Percentiles rank a stretch among this genome's conserved stretches.
These are phyloP conservation scores for Takifugu rubripes DNA, from an alignment of 2,797 vertebrate species.

Conservation along the genomic window DNA sequence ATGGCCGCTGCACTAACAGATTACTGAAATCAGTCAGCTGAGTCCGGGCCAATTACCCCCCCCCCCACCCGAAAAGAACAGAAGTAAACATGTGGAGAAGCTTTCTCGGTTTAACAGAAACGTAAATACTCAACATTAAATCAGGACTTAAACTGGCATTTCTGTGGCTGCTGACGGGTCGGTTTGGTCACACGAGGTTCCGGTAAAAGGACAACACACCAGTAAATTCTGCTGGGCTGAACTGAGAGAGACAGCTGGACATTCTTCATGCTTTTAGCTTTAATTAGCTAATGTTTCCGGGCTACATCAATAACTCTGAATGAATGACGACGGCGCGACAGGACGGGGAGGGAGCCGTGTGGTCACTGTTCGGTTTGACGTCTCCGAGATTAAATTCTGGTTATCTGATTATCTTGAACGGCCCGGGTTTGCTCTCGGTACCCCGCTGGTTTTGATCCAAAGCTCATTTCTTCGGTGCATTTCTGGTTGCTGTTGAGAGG, in stretches of 20 bases:
- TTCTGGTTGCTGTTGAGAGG: not conserved
- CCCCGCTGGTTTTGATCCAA: not conserved
- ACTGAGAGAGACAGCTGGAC: not conserved
- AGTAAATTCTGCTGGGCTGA: not conserved
- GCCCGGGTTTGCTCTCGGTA: not conserved
- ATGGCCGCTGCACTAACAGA: too few species aligned
- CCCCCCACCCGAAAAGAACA: too few species aligned
- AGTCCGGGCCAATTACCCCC: too few species aligned
- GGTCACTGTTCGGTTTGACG: not conserved
- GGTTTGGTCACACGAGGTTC: not conserved
- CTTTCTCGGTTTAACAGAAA: not conserved
- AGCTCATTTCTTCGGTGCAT: not conserved
- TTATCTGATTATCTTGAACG: not conserved
- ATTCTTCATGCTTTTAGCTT: conserved; percentile 6
- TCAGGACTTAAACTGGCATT: conserved; percentile 4
- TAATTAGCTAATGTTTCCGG: conserved; percentile 38
- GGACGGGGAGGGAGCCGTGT: too few species aligned
- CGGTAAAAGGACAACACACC: conserved; percentile 2
- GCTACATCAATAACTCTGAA: not conserved
- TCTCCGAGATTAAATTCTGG: not conserved
- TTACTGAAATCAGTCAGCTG: too few species aligned
- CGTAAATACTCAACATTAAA: conserved; percentile 10
- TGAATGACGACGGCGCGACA: too few species aligned
- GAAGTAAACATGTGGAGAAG: not conserved
- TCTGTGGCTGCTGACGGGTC: conserved; percentile 6